Base-by-base conservation (phyloP, 2,113 vertebrate genomes). In the Megaleporinus macrocephalus region DNA sequence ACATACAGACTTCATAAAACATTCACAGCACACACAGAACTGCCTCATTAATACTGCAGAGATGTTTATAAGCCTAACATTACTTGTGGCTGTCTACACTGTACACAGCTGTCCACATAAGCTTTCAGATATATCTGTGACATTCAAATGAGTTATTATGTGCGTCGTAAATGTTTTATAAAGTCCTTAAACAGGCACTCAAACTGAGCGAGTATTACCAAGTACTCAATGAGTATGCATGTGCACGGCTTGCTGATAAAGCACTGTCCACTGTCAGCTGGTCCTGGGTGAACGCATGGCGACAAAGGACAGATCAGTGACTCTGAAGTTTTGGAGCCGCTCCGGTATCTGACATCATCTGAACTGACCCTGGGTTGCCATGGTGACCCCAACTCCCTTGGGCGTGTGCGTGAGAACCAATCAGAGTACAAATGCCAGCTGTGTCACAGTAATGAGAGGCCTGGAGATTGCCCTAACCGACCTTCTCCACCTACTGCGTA, bases 341-440 rank as follows among this genome's bases (percentile, higher is more conserved):
- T 73, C 26, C 30, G 47, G 71, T 73, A 29, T 73, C 70, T 73
- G 70, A 73, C 71, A 55, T 73, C 71, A 73, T 73, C 27, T 30
- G 26, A 5, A 12, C 49, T 55, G 71, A 73, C 71, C 71, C 59
- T 27, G 22, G 62, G 79, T 81, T 81, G 59, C 79, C 59, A 81
- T 81, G n/a, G 71, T 53, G 44, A 81, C 59, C 26, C 26, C 33
- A 49, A 36, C 47, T 80, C 61, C 78, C 44, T 55, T 41, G 15
- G 79, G 70, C 59, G 26, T 44, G 41, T 5, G 29, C 73, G 44
- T 55, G 27, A 80, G 79, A 65, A 30, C 44, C 70, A 73, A 63
- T 80, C 29, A 63, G 57, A 36, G 29, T 49, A 30, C 62, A 80
- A 80, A 80, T 73, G 70, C 57, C 59, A 73, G 70, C 41, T 10